A percentile compares a stretch with the other conserved stretches of the same genome.
phyloP scores from a whole-genome alignment of 1,140 invertebrate genomes.

The Zaprionus inermis region DNA sequence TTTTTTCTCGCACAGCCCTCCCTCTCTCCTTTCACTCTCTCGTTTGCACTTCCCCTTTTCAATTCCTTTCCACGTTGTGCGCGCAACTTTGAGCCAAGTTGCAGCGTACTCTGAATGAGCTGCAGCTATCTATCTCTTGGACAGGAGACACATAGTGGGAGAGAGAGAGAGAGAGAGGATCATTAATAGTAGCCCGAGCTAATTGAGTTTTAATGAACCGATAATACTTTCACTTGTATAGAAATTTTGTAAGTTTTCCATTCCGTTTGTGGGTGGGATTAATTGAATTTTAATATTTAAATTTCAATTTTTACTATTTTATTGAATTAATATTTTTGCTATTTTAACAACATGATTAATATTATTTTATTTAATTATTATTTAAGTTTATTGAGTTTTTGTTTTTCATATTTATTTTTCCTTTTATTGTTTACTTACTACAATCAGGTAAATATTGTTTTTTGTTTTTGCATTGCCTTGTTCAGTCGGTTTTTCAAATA shows the following conservation, averaged over 20 bases:
- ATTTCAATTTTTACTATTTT: too few species aligned
- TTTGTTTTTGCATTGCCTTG: neutral
- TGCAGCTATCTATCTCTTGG: slow-evolving; percentile 18
- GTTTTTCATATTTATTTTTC: too few species aligned
- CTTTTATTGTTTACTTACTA: too few species aligned
- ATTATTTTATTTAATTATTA: neutral
- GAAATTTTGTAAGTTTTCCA: neutral
- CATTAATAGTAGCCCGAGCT: slow-evolving; percentile 3
- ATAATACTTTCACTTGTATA: neutral
- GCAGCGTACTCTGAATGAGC: slow-evolving; percentile 31
- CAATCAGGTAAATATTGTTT: too few species aligned
- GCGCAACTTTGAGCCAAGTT: slow-evolving; percentile 25
- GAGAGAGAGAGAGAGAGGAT: neutral
- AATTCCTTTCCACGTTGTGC: neutral
- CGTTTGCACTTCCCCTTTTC: neutral
- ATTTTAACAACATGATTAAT: too few species aligned
- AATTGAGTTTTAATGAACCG: slow-evolving; percentile 1
- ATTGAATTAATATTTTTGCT: too few species aligned
- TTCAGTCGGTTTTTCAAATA: neutral
- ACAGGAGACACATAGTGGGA: neutral
- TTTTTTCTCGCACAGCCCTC: slow-evolving; percentile 17
- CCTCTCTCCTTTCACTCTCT: neutral
- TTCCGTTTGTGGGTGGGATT: too few species aligned
- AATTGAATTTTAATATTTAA: too few species aligned
- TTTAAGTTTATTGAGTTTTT: too few species aligned